These are phyloP conservation scores for Onychomys leucogaster DNA, from an alignment of 2,797 vertebrate species.

Conservation along the genomic window DNA sequence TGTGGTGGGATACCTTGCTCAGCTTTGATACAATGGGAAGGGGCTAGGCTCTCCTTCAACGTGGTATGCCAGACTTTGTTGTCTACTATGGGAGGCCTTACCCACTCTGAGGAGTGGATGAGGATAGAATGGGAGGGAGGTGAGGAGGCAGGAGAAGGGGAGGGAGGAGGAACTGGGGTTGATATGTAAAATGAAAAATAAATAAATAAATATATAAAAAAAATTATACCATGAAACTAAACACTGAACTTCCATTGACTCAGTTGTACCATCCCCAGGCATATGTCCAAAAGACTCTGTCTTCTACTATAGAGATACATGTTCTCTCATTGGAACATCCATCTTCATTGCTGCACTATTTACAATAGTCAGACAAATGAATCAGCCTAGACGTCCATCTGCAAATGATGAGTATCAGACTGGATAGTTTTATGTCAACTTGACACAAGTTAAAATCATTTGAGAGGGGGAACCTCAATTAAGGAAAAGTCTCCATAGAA, in stretches of 20 bases:
- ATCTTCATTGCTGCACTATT: not conserved
- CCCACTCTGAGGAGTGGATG: too few relatives aligned
- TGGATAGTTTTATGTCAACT: not conserved
- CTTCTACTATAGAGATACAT: not conserved
- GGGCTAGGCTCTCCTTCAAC: too few relatives aligned
- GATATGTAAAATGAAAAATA: too few relatives aligned
- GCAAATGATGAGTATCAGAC: not conserved
- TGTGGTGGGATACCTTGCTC: too few relatives aligned
- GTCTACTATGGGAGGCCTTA: too few relatives aligned
- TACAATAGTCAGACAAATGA: not conserved
- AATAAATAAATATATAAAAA: too few relatives aligned
- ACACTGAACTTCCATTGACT: too few relatives aligned
- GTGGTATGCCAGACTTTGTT: too few relatives aligned
- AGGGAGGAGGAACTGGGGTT: too few relatives aligned
- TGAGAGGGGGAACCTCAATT: not conserved
- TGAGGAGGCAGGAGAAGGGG: too few relatives aligned
- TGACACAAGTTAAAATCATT: not conserved
- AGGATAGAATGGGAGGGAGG: too few relatives aligned
- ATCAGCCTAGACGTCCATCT: not conserved
- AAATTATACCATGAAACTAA: not conserved
- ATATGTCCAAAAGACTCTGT: not conserved
- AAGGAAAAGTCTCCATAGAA: not conserved
- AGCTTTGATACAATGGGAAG: too few relatives aligned
- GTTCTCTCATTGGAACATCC: not conserved
- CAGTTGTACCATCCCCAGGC: not conserved